Evolutionary conservation across 2,888 invertebrate species (phyloP).

Genomic region (Cryptophagus acutangulus): DNA sequence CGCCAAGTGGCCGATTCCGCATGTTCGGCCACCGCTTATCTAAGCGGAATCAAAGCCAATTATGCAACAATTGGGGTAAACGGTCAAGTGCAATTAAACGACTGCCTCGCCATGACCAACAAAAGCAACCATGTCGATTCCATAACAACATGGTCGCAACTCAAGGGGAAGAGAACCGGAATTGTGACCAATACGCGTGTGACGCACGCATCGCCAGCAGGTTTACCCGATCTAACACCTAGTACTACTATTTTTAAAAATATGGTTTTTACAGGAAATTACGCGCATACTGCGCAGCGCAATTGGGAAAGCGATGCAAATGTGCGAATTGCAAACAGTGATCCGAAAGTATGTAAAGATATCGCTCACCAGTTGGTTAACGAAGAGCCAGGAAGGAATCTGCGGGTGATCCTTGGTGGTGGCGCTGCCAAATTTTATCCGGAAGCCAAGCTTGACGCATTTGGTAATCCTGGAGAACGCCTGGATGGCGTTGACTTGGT

Average conservation of each 20-base stretch:
- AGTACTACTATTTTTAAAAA: conserved; percentile 2
- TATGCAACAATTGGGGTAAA: conserved; percentile 69
- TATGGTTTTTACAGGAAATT: conserved; percentile 44
- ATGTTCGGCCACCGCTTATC: conserved; percentile 72
- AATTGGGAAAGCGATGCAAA: conserved; percentile 67
- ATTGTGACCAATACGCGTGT: conserved; percentile 71
- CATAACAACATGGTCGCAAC: conserved; percentile 67
- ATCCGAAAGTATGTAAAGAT: conserved; percentile 54
- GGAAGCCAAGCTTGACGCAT: conserved; percentile 49
- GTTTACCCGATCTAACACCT: conserved; percentile 19
- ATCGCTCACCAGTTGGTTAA: conserved; percentile 67
- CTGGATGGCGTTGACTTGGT: conserved; percentile 64
- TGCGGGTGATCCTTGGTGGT: conserved; percentile 85
- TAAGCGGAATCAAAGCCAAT: conserved; percentile 74
- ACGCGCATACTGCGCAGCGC: conserved; percentile 64
- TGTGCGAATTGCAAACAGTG: conserved; percentile 19
- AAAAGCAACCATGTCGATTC: conserved; percentile 57
- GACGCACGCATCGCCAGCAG: conserved; percentile 70
- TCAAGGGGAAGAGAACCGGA: conserved; percentile 57
- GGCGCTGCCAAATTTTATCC: conserved; percentile 66
- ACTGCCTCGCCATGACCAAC: conserved; percentile 57
- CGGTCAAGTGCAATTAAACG: conserved; percentile 55
- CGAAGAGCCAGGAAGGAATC: conserved; percentile 67
- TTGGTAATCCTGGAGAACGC: conserved; percentile 54
- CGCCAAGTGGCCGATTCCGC: conserved; percentile 75